Base-by-base conservation (phyloP, 2,888 invertebrate species). In the Rotaria magnacalcarata region DNA sequence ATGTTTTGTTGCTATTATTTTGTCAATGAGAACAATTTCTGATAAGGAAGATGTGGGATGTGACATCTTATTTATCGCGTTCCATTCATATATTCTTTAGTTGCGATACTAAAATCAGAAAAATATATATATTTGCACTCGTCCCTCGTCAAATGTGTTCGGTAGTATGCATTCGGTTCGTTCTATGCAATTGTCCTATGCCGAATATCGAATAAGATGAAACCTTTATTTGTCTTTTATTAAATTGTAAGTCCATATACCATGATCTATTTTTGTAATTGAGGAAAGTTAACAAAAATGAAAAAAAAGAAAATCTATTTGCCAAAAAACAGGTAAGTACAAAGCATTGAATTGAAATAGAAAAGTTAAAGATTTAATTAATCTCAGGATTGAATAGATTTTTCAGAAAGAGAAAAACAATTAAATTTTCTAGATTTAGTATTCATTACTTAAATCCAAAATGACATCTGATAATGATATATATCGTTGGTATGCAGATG, bases 401-500 rank as follows among this genome's bases (percentile, higher is more conserved):
- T 52, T 52, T 11, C 16, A 52, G 16, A 52, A 11, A 2, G 11
- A 58, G 7, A 58, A 24, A 58, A 58, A 58, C 6, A 3, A 1
- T 24, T 24, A 27, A 2, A 8, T 60, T 6, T 67, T 34, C 1
- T 67, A 27, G 52, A 52, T 52, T 52, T 3, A 52, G 34, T 41
- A 24, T 56, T 56, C 7, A 2, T 24, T 24, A 56, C 5, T 14
- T 14, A 3, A 5, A 34, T 19, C 14, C 10, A 67, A 67, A 11
- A 67, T 67, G 34, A 16, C 67, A 67, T 67, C 67, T 67, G 67
- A 67, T 67, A 41, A 67, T 8, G 67, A 67, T 67, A 16, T 80
- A 24, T 80, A 80, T 43, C 80, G 43, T 80, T 80, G 80, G 80
- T 80, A 80, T 80, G 80, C 80, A 47, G 80, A 80, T 80, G 11